Conservation (phyloP, 2,888 invertebrate genomes). For the Ennomos erosarius region DNA sequence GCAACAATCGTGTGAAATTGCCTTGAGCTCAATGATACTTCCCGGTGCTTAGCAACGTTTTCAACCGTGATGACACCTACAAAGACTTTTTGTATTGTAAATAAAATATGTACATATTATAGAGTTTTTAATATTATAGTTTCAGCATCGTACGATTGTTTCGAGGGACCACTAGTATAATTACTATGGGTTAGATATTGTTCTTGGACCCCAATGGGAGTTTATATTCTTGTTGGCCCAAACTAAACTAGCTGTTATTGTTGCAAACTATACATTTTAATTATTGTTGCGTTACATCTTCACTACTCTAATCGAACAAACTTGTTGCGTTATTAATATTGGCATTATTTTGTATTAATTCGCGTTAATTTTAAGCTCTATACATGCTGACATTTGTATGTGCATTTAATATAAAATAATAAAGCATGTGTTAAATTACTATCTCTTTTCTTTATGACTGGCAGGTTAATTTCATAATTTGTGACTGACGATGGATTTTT, state of each 20-base stretch:
- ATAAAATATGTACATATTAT: background rate
- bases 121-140: background rate
- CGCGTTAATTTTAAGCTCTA: slow-evolving; percentile 28
- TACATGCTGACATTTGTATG: slow-evolving; percentile 33
- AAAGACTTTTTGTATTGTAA: background rate
- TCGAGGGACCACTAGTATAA: background rate
- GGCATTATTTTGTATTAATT: slow-evolving; percentile 17
- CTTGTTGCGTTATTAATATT: slow-evolving; percentile 34
- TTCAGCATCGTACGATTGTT: slow-evolving; percentile 3
- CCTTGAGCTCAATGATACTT: no score
- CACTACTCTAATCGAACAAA: slow-evolving; percentile 42
- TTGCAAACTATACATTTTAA: background rate
- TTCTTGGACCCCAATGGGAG: no score
- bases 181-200: background rate
- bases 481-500: no score
- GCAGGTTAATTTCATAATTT: no score
- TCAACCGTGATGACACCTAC: background rate
- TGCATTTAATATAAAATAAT: slow-evolving; percentile 32
- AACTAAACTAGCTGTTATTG: background rate
- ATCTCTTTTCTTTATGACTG: slow-evolving; percentile 8
- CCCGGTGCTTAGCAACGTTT: no score
- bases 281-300: slow-evolving; percentile 3
- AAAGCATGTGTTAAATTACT: slow-evolving; percentile 32
- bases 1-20: no score
- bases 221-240: no score